Conservation (phyloP, 2,113 vertebrate genomes). For the Meles meles region DNA sequence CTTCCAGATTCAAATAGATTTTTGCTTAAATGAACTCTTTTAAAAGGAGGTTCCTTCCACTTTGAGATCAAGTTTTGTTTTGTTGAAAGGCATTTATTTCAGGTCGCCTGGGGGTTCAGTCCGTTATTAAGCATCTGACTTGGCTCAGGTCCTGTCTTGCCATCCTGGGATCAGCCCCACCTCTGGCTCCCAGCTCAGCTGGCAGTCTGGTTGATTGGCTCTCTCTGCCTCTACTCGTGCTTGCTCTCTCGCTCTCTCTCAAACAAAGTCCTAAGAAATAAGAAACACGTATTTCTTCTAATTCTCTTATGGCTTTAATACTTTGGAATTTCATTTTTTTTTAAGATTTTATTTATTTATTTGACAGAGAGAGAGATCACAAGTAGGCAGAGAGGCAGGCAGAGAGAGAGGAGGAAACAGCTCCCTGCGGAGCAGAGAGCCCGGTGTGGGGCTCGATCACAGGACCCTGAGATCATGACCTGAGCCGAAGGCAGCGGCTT, state of each 20-base stretch:
- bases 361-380: no score
- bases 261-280: not conserved
- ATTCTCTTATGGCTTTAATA: not conserved
- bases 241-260: not conserved
- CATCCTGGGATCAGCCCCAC: not conserved
- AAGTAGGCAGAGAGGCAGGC: no score
- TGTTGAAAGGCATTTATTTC: not conserved
- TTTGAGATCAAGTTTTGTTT: not conserved
- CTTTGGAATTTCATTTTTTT: not conserved
- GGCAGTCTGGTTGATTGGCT: not conserved
- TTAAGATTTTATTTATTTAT: no score
- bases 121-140: not conserved
- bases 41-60: not conserved
- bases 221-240: not conserved
- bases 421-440: no score
- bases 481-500: no score
- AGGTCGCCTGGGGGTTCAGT: not conserved
- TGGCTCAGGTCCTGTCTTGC: not conserved
- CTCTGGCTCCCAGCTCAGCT: not conserved
- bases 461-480: no score
- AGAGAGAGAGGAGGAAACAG: no score
- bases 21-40: conserved; percentile 16
- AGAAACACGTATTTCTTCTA: not conserved
- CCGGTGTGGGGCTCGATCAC: no score
- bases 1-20: not conserved